Base-by-base conservation (phyloP, 2,888 invertebrate genomes). In the Ischnura elegans region DNA sequence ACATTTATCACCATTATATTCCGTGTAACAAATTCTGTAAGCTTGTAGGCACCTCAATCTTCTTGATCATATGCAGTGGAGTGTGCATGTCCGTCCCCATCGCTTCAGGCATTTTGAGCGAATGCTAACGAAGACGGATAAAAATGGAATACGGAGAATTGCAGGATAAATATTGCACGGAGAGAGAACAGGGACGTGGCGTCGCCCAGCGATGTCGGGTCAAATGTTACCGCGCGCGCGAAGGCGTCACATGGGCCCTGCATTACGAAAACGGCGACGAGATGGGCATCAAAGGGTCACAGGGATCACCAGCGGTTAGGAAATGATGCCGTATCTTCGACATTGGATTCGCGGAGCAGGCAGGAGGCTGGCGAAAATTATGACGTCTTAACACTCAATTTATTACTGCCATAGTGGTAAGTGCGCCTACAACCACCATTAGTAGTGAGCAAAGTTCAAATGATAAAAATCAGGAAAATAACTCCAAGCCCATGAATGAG, bases 181-280 rank as follows among this genome's bases (percentile, higher is more conserved):
- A 55, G 55, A 87, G 42, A 13, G 55, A 61, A n/a, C n/a, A n/a
- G n/a, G n/a, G n/a, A n/a, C n/a, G n/a, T n/a, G n/a, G n/a, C 29
- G 86, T 46, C 45, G n/a, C 13, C 45, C 4, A 46, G 46, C 21
- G 86, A 25, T 46, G 42, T 0, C 45, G 46, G 86, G 43, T 43
- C 86, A 86, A 86, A 86, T 46, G 45, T n/a, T 25, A 13, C n/a
- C 8, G 51, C 13, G 51, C 25, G 61, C 36, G 76, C 76, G 76
- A 36, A 29, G 76, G 76, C n/a, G 46, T 51, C 13, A 21, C 55
- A 87, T 87, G 87, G 87, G 29, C 87, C 87, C 55, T 51, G 87
- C 51, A 87, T 55, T 47, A 47, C 13, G 55, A 76, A 76, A 51
- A 55, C 36, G 42, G 36, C 76, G 13, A 36, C 19, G 87, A 13